Base-by-base conservation (phyloP, 2,797 vertebrate genomes). In the Gobio occitaniae region DNA sequence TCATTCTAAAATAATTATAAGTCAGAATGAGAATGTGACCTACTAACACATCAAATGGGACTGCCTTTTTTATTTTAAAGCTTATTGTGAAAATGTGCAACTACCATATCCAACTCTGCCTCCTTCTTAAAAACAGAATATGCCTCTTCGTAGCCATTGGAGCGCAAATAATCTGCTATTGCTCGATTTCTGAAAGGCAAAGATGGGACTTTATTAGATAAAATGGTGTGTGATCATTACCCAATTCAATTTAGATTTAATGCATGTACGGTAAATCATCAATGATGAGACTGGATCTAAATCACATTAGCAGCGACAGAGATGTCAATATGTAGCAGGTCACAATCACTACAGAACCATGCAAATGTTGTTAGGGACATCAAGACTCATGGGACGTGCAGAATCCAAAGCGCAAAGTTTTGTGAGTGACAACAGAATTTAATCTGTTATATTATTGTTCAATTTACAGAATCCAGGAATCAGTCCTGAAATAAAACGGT, bases 61-160 rank as follows among this genome's bases (percentile, higher is more conserved):
- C 1, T 0, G 9, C 19, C 4, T 36, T 71, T 50, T 50, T 74
- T 3, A 56, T 38, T 36, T 41, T 52, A 25, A 76, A 76, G 47
- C 52, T 72, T 54, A 59, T 15, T 25, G 66, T 70, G 2, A 38
- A 59, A 61, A 71, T 2, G 25, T 36, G 17, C 9, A 3, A 50
- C 71, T 95, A 99, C 98, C 97, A 99, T 96, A 93, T 99, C 98
- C 94, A 99, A 89, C 89, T 99, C 98, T 86, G 98, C 97, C 93
- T 99, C 98, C 95, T 99, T 99, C 95, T 98, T 99, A 95, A 99
- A 99, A 94, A 98, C 97, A 0, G 98, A 98, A 93, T 99, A 99
- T 2, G 98, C 98, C 83, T 99, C 98, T 94, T 99, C 98, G 1
- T 98, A 99, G 89, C 98, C 98, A 94, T 99, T 99, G 86, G 98